Percentiles rank a stretch among this genome's conserved stretches.
These are phyloP conservation scores for Gavialis gangeticus DNA, from an alignment of 2,113 vertebrate genomes.

Conservation along the genomic window DNA sequence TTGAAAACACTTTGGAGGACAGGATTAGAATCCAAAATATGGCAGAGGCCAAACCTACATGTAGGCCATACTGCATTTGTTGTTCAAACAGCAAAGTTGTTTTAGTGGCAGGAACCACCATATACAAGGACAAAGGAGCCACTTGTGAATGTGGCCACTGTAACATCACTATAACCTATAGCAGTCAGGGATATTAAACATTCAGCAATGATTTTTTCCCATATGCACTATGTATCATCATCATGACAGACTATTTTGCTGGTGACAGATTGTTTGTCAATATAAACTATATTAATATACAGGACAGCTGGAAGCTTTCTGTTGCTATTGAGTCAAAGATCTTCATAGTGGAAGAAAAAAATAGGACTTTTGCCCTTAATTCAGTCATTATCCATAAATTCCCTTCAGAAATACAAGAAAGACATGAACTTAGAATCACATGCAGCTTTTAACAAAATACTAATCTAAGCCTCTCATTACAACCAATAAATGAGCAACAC, in stretches of 20 bases:
- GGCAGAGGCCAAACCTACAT: neutral
- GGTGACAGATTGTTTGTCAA: constrained; percentile 71
- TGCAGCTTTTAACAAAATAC: neutral
- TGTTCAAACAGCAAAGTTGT: neutral
- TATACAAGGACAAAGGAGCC: constrained; percentile 11
- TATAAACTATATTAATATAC: constrained; percentile 65
- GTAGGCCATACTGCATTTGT: neutral
- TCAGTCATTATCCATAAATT: neutral
- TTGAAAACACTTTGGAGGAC: no score
- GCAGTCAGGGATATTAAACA: neutral
- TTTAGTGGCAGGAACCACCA: neutral
- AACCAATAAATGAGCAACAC: neutral
- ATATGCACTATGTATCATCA: constrained; percentile 51
- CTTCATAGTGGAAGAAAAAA: constrained; percentile 14
- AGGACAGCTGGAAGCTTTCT: constrained; percentile 56
- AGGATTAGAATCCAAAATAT: neutral
- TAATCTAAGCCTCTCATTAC: neutral
- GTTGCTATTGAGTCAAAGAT: constrained; percentile 53
- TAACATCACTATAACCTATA: neutral
- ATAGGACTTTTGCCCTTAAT: constrained; percentile 33
- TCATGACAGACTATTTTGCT: constrained; percentile 61
- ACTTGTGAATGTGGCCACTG: neutral
- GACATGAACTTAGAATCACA: neutral
- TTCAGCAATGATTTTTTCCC: constrained; percentile 8
- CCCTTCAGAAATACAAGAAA: neutral